Evolutionary conservation across 53 echinoderm and acorn worm genomes (phyloP).

Genomic region (Paracentrotus lividus): DNA sequence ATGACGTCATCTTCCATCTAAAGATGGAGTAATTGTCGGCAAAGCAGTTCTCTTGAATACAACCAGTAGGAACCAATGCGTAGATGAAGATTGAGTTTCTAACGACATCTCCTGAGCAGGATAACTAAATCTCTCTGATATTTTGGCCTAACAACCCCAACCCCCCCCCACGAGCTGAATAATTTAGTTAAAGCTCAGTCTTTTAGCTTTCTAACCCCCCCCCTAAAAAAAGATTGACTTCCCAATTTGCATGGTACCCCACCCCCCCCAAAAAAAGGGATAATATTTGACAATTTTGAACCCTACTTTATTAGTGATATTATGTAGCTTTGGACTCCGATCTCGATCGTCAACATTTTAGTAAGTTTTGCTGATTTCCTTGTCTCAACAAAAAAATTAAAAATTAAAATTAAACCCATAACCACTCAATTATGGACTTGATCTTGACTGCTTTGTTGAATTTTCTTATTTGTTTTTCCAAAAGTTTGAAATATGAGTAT

Average conservation of each 20-base stretch:
- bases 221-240: too few species aligned
- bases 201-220: too few species aligned
- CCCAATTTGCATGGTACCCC: not conserved
- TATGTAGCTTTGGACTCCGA: constrained; percentile 36
- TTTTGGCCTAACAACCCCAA: too few species aligned
- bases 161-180: too few species aligned
- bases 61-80: not conserved
- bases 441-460: not conserved
- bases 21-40: not conserved
- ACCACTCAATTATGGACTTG: not conserved
- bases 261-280: not conserved
- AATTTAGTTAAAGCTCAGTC: too few species aligned
- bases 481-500: not conserved
- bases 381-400: not conserved
- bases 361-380: not conserved
- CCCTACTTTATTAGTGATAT: too few species aligned
- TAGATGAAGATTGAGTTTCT: not conserved
- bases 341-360: not conserved
- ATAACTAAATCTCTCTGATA: not conserved
- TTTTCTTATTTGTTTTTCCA: not conserved
- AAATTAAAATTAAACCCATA: not conserved
- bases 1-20: not conserved
- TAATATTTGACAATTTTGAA: too few species aligned
- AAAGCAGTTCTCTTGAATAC: not conserved
- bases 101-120: not conserved